Evolutionary conservation across 2,113 vertebrate species (phyloP).

Genomic region (Ictidomys tridecemlineatus): DNA sequence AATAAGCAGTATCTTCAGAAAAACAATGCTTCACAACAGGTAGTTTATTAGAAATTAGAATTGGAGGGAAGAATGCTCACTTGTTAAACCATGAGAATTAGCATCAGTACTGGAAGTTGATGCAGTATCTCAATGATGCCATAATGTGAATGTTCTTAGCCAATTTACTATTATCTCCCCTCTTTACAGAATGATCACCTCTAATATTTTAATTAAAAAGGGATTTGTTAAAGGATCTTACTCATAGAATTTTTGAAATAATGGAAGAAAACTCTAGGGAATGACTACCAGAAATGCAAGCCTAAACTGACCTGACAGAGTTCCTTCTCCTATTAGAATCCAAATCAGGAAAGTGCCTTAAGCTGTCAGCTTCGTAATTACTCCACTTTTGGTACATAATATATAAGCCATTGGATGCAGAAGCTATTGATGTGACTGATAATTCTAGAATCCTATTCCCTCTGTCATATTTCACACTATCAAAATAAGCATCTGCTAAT

Average conservation of each 20-base stretch:
- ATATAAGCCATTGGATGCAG: not conserved
- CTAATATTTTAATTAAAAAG: constrained; percentile 23
- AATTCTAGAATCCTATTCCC: not conserved
- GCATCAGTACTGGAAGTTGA: not conserved
- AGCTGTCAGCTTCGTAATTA: not conserved
- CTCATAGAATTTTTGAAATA: not conserved
- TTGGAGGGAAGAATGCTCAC: not conserved
- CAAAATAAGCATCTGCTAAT: not conserved
- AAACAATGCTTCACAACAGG: not conserved
- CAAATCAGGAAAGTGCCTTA: not conserved
- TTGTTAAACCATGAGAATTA: not conserved
- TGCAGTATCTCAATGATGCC: not conserved
- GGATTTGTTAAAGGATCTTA: not conserved
- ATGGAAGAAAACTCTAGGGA: not conserved
- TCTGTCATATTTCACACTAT: not conserved
- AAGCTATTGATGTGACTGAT: not conserved
- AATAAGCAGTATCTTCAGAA: not conserved
- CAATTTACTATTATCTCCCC: not conserved
- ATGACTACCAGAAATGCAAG: not conserved
- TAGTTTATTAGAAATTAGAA: not conserved
- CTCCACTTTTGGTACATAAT: not conserved
- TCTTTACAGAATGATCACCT: not conserved
- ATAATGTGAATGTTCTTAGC: not conserved
- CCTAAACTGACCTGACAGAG: not conserved
- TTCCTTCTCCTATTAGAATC: not conserved